These are phyloP conservation scores for Rhizomys pruinosus DNA, from an alignment of 2,113 vertebrate species.

Conservation along the genomic window DNA sequence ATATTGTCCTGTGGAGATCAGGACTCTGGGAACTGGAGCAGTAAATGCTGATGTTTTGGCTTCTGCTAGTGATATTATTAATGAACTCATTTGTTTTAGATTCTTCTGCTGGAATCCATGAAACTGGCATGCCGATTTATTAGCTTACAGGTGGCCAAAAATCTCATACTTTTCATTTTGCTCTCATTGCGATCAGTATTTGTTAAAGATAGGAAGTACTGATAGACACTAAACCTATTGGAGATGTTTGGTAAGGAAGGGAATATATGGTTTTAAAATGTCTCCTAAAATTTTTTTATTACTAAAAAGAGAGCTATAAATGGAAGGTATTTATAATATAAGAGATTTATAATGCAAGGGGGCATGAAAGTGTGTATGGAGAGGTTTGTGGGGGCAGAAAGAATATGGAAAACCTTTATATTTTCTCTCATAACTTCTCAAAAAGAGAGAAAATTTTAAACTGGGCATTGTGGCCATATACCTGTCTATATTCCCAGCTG, in stretches of 20 bases:
- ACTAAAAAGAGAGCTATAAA: conserved; percentile 14
- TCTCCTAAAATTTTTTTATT: not conserved
- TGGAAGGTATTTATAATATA: not conserved
- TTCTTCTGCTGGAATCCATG: not conserved
- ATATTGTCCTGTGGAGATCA: not conserved
- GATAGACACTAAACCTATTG: not conserved
- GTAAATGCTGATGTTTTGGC: not conserved
- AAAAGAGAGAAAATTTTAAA: not conserved
- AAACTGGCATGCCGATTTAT: not conserved
- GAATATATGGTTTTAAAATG: conserved; percentile 5
- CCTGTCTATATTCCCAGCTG: not conserved
- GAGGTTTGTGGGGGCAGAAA: not conserved
- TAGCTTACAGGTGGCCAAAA: not conserved
- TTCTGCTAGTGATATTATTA: not conserved
- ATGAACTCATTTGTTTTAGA: not conserved
- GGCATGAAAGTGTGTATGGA: too few species aligned
- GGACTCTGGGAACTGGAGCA: not conserved
- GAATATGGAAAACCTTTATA: not conserved
- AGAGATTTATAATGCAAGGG: not conserved
- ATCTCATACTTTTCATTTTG: conserved; percentile 40
- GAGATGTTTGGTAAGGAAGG: not conserved
- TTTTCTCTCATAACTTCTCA: not conserved
- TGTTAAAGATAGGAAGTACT: not conserved
- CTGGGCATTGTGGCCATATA: not conserved
- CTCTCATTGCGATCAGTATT: not conserved